phyloP scores from a whole-genome alignment of 2,888 invertebrate species.

The Monopis laevigella region DNA sequence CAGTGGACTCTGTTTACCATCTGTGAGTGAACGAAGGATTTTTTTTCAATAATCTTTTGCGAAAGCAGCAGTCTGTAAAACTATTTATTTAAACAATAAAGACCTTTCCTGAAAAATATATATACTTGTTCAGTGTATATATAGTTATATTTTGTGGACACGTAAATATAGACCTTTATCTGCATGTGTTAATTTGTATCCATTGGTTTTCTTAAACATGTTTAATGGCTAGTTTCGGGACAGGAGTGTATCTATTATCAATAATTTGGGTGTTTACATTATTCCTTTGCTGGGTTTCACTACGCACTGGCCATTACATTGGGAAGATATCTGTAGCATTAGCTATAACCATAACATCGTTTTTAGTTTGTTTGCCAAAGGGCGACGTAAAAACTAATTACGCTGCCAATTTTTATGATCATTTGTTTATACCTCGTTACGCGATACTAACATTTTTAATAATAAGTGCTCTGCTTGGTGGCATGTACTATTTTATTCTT shows the following conservation, averaged over 20 bases:
- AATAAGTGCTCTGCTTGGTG: constrained; percentile 32
- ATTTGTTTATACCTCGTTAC: constrained; percentile 38
- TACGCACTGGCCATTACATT: constrained; percentile 70
- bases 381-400: constrained; percentile 29
- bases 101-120: no score
- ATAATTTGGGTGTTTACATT: constrained; percentile 71
- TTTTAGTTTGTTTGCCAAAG: constrained; percentile 70
- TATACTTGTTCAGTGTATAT: no score
- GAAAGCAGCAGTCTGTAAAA: no score
- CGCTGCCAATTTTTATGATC: constrained; percentile 60
- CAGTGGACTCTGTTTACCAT: no score
- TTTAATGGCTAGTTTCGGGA: constrained; percentile 64
- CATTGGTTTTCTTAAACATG: no score
- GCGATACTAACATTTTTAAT: constrained; percentile 34
- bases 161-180: neutral
- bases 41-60: no score
- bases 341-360: constrained; percentile 64
- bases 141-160: no score
- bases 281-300: constrained; percentile 70
- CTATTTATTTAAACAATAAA: no score
- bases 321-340: constrained; percentile 68
- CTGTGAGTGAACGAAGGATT: no score
- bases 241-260: constrained; percentile 73
- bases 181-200: no score
- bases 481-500: constrained; percentile 36